Base-by-base conservation (phyloP, 2,113 vertebrate genomes). In the Gobio gobio region DNA sequence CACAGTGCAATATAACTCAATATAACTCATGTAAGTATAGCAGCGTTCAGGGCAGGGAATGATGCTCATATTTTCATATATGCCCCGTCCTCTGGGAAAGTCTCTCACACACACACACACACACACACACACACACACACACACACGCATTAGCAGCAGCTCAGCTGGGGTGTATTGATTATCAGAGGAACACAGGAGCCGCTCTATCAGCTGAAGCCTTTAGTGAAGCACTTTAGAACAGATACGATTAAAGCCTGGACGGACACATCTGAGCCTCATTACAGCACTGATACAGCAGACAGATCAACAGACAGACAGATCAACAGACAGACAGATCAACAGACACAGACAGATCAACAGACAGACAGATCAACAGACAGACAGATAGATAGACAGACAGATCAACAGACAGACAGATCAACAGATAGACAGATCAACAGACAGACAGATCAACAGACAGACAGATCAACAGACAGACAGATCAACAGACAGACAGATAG, bases 181-280 rank as follows among this genome's bases (percentile, higher is more conserved):
- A 20, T 58, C 45, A 73, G 40, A 73, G 61, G 75, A 33, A 45
- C 20, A 36, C 22, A 10, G 10, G 70, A 47, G 40, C 1, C 68
- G 12, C 20, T 13, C 9, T 47, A 49, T 58, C 14, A 64, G 26
- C 56, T 61, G 78, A 83, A 47, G n/a, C 2, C 78, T 83, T 56
- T 45, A 68, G 47, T 26, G 59, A 45, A 85, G 75, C 79, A 73
- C 83, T 83, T 85, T 84, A 75, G 78, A 70, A 77, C 7, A 66
- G 74, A 80, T 89, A 58, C 24, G 74, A 88, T 84, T 73, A 82
- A 76, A 61, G 59, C 43, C 70, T 59, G 80, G 85, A 81, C 61
- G 47, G 51, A 83, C 59, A 78, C 58, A 59, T 49, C 54, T 49
- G 70, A n/a, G n/a, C n/a, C n/a, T n/a, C n/a, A n/a, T n/a, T n/a